phyloP scores from a whole-genome alignment of 2,797 vertebrate species.

The Melanotaenia trifasciata region DNA sequence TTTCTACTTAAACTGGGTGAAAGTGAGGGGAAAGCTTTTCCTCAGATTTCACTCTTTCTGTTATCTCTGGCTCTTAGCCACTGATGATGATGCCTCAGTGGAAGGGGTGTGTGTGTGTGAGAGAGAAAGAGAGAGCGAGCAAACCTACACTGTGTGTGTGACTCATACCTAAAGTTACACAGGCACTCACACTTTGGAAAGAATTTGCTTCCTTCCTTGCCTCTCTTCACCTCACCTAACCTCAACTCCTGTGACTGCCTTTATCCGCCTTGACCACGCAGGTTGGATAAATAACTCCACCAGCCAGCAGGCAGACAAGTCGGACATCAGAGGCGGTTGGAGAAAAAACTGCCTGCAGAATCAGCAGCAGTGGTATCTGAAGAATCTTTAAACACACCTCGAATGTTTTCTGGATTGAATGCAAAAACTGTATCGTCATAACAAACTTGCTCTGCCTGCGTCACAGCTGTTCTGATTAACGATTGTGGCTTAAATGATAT shows the following conservation, averaged over 20 bases:
- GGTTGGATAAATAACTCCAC: conserved; percentile 36
- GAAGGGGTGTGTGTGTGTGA: conserved; percentile 28
- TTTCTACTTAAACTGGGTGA: conserved; percentile 2
- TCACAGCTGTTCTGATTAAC: conserved; percentile 41
- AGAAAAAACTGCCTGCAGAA: conserved; percentile 2
- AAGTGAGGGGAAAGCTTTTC: conserved; percentile 44
- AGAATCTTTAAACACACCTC: conserved; percentile 58
- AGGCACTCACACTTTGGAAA: conserved; percentile 47
- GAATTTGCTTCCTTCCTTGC: conserved; percentile 38
- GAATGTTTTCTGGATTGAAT: conserved; percentile 31
- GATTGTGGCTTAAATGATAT: background rate
- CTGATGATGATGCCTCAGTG: conserved; percentile 51
- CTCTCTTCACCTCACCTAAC: conserved; percentile 18
- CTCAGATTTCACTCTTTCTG: conserved; percentile 30
- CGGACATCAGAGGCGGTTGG: background rate
- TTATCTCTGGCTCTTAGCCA: conserved; percentile 55
- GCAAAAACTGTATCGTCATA: conserved; percentile 29
- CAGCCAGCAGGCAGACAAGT: background rate
- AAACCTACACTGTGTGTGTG: conserved; percentile 14
- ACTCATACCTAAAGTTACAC: conserved; percentile 51
- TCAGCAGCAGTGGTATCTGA: conserved; percentile 39
- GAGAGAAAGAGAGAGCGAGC: no score
- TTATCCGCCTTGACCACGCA: conserved; percentile 36
- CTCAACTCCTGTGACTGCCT: conserved; percentile 47
- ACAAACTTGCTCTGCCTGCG: conserved; percentile 35